phyloP scores from a whole-genome alignment of 1,140 invertebrate species.

The Aphis gossypii region DNA sequence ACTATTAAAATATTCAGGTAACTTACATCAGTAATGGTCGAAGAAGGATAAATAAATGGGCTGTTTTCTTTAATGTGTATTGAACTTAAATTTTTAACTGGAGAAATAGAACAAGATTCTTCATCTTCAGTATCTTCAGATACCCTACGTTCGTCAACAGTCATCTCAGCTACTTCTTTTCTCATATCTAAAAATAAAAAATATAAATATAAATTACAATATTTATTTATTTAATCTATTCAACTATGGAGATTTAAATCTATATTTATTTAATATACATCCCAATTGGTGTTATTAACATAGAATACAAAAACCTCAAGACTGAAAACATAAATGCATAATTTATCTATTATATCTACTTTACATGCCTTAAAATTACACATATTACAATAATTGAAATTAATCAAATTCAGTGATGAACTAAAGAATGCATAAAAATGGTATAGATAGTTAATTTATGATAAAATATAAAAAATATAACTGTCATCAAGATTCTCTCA shows the following conservation, averaged over 20 bases:
- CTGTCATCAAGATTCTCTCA: neutral
- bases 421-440: neutral
- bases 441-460: neutral
- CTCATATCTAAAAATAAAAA: slow-evolving; percentile 52
- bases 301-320: neutral
- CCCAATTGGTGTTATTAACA: neutral
- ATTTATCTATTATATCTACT: neutral
- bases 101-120: slow-evolving; percentile 67
- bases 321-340: neutral
- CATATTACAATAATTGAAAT: no score
- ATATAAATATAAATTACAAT: neutral
- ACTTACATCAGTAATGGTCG: slow-evolving; percentile 42
- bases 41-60: slow-evolving; percentile 53
- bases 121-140: slow-evolving; percentile 52
- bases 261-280: neutral
- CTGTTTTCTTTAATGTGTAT: slow-evolving; percentile 50
- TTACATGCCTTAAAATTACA: neutral
- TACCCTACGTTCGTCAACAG: slow-evolving; percentile 30
- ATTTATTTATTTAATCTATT: neutral
- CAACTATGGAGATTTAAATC: neutral
- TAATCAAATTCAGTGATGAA: neutral
- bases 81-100: slow-evolving; percentile 59
- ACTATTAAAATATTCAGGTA: neutral
- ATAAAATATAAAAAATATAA: neutral
- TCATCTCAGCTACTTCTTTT: slow-evolving; percentile 56